A percentile compares a stretch with the other conserved stretches of the same genome.
phyloP scores from a whole-genome alignment of 2,113 vertebrate genomes.

The Bettongia penicillata region DNA sequence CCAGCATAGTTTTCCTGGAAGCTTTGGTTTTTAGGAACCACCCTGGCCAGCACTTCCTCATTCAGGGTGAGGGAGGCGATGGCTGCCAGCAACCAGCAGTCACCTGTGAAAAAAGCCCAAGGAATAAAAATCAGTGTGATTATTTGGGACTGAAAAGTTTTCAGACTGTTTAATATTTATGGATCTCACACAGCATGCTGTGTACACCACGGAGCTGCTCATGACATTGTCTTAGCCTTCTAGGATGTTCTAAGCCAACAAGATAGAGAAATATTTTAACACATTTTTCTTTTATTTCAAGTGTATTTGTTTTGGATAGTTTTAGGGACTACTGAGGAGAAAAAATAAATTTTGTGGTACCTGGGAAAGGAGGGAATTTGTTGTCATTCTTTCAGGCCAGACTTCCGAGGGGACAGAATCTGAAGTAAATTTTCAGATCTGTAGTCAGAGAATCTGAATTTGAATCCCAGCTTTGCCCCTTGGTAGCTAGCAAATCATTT shows the following conservation, averaged over 20 bases:
- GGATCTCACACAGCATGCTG: neutral
- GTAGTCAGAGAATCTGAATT: neutral
- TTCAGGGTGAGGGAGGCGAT: constrained; percentile 90
- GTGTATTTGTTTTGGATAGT: neutral
- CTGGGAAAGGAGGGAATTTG: accelerated
- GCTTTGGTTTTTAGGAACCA: constrained; percentile 88
- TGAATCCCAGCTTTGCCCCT: neutral
- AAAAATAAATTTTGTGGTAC: neutral
- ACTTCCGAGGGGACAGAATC: neutral
- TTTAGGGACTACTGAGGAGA: neutral
- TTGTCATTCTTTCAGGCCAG: neutral
- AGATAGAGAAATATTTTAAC: neutral
- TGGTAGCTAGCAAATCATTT: neutral
- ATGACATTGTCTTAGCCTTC: neutral
- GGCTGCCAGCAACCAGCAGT: constrained; percentile 93
- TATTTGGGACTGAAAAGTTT: neutral
- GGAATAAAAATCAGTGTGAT: neutral
- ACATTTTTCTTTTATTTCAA: neutral
- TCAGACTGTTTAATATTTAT: neutral
- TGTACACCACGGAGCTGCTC: neutral
- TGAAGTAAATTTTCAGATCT: neutral
- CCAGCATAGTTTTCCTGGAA: constrained; percentile 90
- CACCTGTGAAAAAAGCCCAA: constrained; percentile 78
- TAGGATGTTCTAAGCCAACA: accelerated
- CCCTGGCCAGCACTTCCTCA: constrained; percentile 86